Base-by-base conservation (phyloP, 2,888 invertebrate genomes). In the Andrena flavipes region DNA sequence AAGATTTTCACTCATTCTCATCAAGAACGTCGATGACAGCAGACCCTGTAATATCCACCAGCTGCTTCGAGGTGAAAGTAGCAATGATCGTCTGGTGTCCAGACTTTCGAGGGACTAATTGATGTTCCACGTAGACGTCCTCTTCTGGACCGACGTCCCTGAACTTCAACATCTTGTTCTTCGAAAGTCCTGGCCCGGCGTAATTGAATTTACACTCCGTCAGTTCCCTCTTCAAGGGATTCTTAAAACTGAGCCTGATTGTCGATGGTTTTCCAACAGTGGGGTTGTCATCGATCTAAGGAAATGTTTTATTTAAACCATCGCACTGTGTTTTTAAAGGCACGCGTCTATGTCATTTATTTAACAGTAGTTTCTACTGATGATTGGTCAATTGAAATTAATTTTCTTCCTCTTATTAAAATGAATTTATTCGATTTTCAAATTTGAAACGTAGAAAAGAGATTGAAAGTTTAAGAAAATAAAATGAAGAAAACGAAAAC, bases 21-120 rank as follows among this genome's bases (percentile, higher is more conserved):
- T 93, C 93, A 23, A 89, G 94, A 1, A 96, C 96, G 72, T 96
- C 96, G 1, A 95, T 94, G 63, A 94, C 95, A 26, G 95, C 95
- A 0, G 96, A 96, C 51, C 97, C 97, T 6, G 95, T 96, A 80
- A 97, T 95, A 89, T 97, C 97, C 74, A 96, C 95, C 10, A 97
- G 94, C 91, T 97, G 95, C 35, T 94, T 95, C 0, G 97, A 97
- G 67, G 95, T 95, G 93, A 97, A 97, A 13, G 96, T 96, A 0
- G 96, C 97, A 13, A 97, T 95, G 75, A 97, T 94, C 90, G 95
- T 96, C 81, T 96, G 96, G 72, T 95, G 95, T 4, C 97, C 97
- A 0, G 94, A 87, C 93, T 95, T 95, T 94, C 95, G 95, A 0
- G 97, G 96, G 16, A 95, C 95, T 30, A 97, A 94, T 0, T 95